Evolutionary conservation across 2,888 invertebrate species (phyloP), one percentile per base, ranked within the genome.

Genomic region (Monoplex corrugatus): DNA sequence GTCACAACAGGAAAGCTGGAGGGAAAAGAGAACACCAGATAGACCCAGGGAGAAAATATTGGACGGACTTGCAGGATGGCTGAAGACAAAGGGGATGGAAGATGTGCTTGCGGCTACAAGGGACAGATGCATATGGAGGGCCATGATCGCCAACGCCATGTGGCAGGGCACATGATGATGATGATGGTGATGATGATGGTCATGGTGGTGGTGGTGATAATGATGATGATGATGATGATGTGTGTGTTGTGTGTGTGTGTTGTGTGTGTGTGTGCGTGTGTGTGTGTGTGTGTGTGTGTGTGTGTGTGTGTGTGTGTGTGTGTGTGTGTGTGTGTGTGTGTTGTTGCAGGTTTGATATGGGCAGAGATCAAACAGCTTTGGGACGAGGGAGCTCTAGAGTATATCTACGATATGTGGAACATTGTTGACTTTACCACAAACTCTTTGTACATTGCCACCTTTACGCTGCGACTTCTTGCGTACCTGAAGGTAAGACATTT

Each of bases 361-460:
- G 19, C 19, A 19, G 19, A 50, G 50, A 50, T 50, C 50, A 50
- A 99, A 96, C 99, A 99, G 96, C 97, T 99, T 90, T 99, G 99
- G 99, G 99, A 99, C 96, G 98, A 99, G 93, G 99, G 99, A 0
- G 97, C 99, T 90, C 98, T 98, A 95, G 99, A 99, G 96, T 99
- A 99, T 96, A 98, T 98, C 90, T 98, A 98, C 95, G 99, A 99
- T 96, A 99, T 99, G 99, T 99, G 99, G 99, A 99, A 99, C 96
- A 99, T 99, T 90, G 98, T 99, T 94, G 99, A 99, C 97, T 99
- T 99, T 96, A 98, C 99, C 92, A 99, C 99, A 91, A 99, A 99
- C 96, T 98, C 99, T 13, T 97, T 99, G 72, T 99, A 99, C 96
- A 98, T 99, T 91, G 99, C 99, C 88, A 99, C 99, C 0, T 98